Conservation (phyloP, 1,140 invertebrate genomes). For the Drosophila leontia region DNA sequence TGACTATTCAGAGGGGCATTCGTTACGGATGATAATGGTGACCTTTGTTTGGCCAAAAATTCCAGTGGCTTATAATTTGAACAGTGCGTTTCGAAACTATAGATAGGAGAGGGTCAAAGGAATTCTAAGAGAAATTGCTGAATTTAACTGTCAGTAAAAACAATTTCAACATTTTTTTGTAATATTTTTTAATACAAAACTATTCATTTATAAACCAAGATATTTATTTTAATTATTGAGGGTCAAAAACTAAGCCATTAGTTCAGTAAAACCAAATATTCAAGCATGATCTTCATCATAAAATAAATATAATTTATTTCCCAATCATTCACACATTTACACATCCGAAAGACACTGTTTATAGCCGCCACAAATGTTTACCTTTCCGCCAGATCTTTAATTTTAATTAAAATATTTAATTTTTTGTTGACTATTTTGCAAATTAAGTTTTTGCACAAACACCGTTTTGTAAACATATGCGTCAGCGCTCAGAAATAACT, state of each 20-base stretch:
- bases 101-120: not conserved
- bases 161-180: not conserved
- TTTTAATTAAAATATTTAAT: conserved; percentile 60
- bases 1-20: conserved; percentile 47
- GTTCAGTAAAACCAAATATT: too few relatives aligned
- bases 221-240: not conserved
- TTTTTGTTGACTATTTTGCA: conserved; percentile 40
- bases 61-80: conserved; percentile 1
- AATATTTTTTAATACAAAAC: not conserved
- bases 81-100: conserved; percentile 8
- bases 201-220: not conserved
- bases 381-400: conserved; percentile 13
- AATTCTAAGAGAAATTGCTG: not conserved
- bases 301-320: not conserved
- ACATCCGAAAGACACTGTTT: not conserved
- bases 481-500: conserved; percentile 66
- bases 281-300: too few relatives aligned
- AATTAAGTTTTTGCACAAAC: conserved; percentile 35
- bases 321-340: not conserved
- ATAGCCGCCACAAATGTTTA: not conserved
- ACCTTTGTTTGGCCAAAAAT: conserved; percentile 48
- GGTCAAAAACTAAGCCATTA: not conserved
- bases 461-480: conserved; percentile 22
- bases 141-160: not conserved
- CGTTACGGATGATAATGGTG: conserved; percentile 57